phyloP scores from a whole-genome alignment of 1,140 invertebrate species.

The Hyphantria cunea region DNA sequence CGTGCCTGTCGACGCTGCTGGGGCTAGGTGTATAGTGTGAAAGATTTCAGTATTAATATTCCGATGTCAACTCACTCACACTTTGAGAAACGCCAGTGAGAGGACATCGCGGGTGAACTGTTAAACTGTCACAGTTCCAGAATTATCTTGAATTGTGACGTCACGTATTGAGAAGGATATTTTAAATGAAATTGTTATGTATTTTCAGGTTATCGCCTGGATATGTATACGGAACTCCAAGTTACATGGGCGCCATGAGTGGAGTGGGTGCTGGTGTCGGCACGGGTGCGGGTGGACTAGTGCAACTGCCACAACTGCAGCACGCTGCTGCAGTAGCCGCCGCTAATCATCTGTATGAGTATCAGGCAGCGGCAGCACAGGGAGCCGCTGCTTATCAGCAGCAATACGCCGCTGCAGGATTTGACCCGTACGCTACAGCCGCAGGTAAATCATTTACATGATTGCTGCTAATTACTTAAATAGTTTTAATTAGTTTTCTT shows the following conservation, averaged over 20 bases:
- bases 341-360: constrained; percentile 88
- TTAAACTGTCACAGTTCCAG: constrained; percentile 4
- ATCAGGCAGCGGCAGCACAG: constrained; percentile 86
- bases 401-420: constrained; percentile 86
- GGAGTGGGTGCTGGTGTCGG: constrained; percentile 82
- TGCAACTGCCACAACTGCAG: constrained; percentile 86
- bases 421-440: constrained; percentile 85
- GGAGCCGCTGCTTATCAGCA: constrained; percentile 86
- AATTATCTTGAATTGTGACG: constrained; percentile 31
- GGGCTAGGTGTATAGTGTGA: constrained; percentile 75
- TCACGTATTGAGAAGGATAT: not conserved
- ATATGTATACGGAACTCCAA: constrained; percentile 87
- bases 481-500: not conserved
- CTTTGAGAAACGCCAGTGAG: constrained; percentile 4
- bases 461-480: not conserved
- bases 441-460: constrained; percentile 50
- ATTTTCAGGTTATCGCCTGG: constrained; percentile 86
- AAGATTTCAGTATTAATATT: constrained; percentile 59
- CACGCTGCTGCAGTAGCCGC: constrained; percentile 88
- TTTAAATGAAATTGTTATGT: constrained; percentile 14
- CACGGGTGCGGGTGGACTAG: constrained; percentile 75
- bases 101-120: constrained; percentile 31
- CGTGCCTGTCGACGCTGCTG: constrained; percentile 66
- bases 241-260: constrained; percentile 84
- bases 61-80: constrained; percentile 16